These are phyloP conservation scores for Diploptera punctata DNA, from an alignment of 2,888 invertebrate species.

Conservation along the genomic window DNA sequence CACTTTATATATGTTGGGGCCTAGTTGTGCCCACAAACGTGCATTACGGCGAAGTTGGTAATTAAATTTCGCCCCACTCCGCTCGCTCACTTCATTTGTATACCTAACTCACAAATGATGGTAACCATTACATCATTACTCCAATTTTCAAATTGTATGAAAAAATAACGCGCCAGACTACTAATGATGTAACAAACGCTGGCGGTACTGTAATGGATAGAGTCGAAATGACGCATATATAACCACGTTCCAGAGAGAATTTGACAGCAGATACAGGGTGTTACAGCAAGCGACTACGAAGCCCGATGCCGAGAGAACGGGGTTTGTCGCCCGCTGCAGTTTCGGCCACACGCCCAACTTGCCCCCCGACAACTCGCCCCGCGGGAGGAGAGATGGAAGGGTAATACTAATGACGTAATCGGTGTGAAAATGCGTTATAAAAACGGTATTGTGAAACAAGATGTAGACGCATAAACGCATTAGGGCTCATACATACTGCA, in stretches of 20 bases:
- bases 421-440: background rate
- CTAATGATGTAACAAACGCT: slow-evolving; percentile 27
- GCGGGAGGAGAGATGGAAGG: background rate
- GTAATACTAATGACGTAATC: background rate
- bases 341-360: background rate
- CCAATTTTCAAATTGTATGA: slow-evolving; percentile 32
- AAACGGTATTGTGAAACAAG: slow-evolving; percentile 21
- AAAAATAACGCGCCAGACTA: slow-evolving; percentile 27
- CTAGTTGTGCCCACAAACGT: slow-evolving; percentile 31
- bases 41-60: slow-evolving; percentile 38
- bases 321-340: background rate
- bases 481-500: slow-evolving; percentile 28
- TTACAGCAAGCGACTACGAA: background rate
- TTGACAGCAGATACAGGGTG: background rate
- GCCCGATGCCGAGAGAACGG: too few relatives aligned
- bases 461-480: slow-evolving; percentile 10
- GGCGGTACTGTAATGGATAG: slow-evolving; percentile 3
- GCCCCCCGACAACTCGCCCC: background rate
- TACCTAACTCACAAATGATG: slow-evolving; percentile 31
- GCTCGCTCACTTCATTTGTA: slow-evolving; percentile 18
- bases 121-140: slow-evolving; percentile 30
- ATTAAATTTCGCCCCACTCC: slow-evolving; percentile 32
- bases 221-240: slow-evolving; percentile 28
- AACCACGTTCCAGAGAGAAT: background rate
- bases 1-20: slow-evolving; percentile 38